These are phyloP conservation scores for Drosophila nr. fundita DNA, from an alignment of 2,888 invertebrate genomes.

Conservation along the genomic window DNA sequence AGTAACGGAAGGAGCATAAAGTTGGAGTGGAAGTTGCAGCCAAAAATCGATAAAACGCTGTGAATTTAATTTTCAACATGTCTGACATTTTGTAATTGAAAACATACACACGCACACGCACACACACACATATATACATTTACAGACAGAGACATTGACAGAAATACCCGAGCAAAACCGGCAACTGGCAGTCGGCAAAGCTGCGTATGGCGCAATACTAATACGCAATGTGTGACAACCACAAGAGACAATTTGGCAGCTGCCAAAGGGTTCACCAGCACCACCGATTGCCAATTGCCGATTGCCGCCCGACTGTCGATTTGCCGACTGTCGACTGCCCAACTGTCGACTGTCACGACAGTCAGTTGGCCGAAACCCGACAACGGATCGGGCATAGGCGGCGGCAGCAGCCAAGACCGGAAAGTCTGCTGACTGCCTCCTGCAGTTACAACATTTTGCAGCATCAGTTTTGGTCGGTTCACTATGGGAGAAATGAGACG, in stretches of 20 bases:
- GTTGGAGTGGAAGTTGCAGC: not conserved
- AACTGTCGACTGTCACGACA: conserved; percentile 26
- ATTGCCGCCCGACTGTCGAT: conserved; percentile 26
- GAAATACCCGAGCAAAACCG: conserved; percentile 43
- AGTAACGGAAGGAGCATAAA: not conserved
- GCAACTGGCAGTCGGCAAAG: conserved; percentile 47
- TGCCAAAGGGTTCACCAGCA: conserved; percentile 69
- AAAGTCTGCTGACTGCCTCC: conserved; percentile 56
- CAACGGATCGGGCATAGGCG: conserved; percentile 3
- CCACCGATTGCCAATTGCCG: conserved; percentile 35
- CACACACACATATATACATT: not conserved
- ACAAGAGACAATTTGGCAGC: conserved; percentile 82
- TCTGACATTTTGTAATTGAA: conserved; percentile 81
- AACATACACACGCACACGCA: conserved; percentile 35
- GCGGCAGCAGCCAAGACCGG: conserved; percentile 15
- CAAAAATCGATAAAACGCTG: conserved; percentile 58
- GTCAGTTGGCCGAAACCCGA: conserved; percentile 2
- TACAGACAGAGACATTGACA: conserved; percentile 59
- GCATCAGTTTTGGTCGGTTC: conserved; percentile 38
- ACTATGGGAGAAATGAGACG: not conserved
- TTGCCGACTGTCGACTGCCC: conserved; percentile 30
- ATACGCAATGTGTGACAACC: conserved; percentile 81
- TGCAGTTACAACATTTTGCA: conserved; percentile 75
- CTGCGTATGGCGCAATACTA: conserved; percentile 79
- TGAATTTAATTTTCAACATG: conserved; percentile 79